Conservation (phyloP, 2,797 vertebrate species). For the Lophotriccus pileatus region DNA sequence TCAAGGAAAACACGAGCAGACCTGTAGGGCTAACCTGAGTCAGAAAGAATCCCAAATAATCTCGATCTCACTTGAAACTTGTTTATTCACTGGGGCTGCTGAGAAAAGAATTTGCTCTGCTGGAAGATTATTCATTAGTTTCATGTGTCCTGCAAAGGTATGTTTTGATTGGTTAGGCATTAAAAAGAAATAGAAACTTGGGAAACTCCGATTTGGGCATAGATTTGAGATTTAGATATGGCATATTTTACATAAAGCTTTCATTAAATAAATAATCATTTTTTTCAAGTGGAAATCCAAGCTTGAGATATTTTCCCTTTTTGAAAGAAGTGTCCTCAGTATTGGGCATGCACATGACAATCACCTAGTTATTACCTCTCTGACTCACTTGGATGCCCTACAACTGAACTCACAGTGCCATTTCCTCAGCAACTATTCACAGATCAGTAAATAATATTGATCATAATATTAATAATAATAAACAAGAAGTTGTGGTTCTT, state of each 20-base stretch:
- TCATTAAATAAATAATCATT: not conserved
- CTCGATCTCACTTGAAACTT: not conserved
- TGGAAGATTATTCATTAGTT: not conserved
- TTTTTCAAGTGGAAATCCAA: not conserved
- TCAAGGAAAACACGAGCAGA: not conserved
- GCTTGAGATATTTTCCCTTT: not conserved
- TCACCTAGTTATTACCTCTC: not conserved
- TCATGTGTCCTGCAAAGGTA: not conserved
- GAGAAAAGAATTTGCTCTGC: not conserved
- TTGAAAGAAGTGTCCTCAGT: not conserved
- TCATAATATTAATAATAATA: not conserved
- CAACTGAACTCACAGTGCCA: not conserved
- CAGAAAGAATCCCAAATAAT: not conserved
- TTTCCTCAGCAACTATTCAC: not conserved
- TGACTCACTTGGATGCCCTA: not conserved
- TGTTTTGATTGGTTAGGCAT: not conserved
- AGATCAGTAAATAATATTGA: not conserved
- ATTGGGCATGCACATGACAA: not conserved
- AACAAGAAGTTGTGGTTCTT: not conserved
- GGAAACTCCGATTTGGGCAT: not conserved
- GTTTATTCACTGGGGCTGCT: not conserved
- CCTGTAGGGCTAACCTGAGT: not conserved
- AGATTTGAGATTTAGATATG: not conserved
- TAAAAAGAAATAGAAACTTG: not conserved
- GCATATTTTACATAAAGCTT: not conserved